Base-by-base conservation (phyloP, 2,888 invertebrate species). In the Nomada goodeniana region DNA sequence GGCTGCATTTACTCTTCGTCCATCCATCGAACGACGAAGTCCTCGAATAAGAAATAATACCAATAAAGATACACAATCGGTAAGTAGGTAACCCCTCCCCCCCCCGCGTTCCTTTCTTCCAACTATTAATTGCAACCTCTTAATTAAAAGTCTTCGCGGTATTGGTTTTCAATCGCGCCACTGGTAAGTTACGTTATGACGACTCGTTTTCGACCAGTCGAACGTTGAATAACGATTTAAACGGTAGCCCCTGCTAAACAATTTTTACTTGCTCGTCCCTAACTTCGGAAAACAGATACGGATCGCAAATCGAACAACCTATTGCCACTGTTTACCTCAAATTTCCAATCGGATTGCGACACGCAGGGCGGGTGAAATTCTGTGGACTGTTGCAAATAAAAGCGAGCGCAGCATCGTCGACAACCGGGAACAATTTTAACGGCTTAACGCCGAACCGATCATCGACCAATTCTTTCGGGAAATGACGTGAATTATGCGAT, bases 401-500 rank as follows among this genome's bases (percentile, higher is more conserved):
- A 65, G 23, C 36, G 18, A 67, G n/a, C 26, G 36, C 18, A 26
- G 55, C 42, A 60, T 15, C 63, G 72, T 26, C 23, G 20, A 36
- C 64, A 20, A 9, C 2, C 5, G 50, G 18, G 7, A 36, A 36
- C 20, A 57, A 29, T 47, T 64, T 73, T 36, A 23, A 68, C 73
- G 67, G 71, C 71, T 42, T n/a, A 23, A 26, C 18, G 77, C 72
- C 72, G 77, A 78, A 77, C 59, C 71, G 63, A 64, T 63, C 72
- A 18, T 2, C 18, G 55, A 15, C 29, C 47, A 50, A 57, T 59
- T 61, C 23, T 72, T 70, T 47, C 42, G 29, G 9, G 13, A 71
- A 69, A 57, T 60, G 61, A 71, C 63, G 53, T 85, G 78, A 86
- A 82, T 84, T 79, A 82, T 70, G 50, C 72, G 84, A 86, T 70